phyloP scores from a whole-genome alignment of 2,113 vertebrate genomes.

The Nannobrachium achirus region DNA sequence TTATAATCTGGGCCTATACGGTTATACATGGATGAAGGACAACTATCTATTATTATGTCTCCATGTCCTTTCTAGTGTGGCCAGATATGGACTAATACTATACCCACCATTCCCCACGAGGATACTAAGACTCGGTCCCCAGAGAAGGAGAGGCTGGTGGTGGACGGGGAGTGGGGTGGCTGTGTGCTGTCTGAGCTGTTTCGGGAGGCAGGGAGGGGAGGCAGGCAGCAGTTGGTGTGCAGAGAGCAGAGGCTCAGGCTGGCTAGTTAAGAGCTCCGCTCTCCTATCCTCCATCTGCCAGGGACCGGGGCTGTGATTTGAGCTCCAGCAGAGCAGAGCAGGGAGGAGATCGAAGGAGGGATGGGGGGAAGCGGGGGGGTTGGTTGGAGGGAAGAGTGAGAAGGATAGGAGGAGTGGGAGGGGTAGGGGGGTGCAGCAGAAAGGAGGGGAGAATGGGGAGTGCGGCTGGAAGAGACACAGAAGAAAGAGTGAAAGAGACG shows the following conservation, averaged over 20 bases:
- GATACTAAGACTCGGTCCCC: slow-evolving; percentile 52
- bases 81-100: slow-evolving; percentile 73
- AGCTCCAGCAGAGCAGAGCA: slow-evolving; percentile 81
- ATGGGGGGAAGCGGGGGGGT: slow-evolving; percentile 21
- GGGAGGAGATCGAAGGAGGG: slow-evolving; percentile 75
- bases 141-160: slow-evolving; percentile 39
- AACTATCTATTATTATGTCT: slow-evolving; percentile 71
- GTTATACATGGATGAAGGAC: slow-evolving; percentile 58
- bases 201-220: slow-evolving; percentile 65
- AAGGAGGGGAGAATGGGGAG: slow-evolving; percentile 3
- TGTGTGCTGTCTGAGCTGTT: slow-evolving; percentile 60
- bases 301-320: slow-evolving; percentile 77
- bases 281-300: slow-evolving; percentile 81
- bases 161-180: slow-evolving; percentile 37
- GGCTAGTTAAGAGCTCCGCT: slow-evolving; percentile 80
- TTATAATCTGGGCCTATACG: slow-evolving; percentile 17
- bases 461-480: slow-evolving; percentile 31
- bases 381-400: background rate
- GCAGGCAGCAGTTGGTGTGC: slow-evolving; percentile 81
- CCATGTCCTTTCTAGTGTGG: slow-evolving; percentile 71
- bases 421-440: slow-evolving; percentile 9
- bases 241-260: slow-evolving; percentile 77
- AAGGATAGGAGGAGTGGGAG: background rate
- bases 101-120: slow-evolving; percentile 64
- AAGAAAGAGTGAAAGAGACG: slow-evolving; percentile 48